Evolutionary conservation across 2,888 invertebrate species (phyloP).

Genomic region (Agrotis clavis): DNA sequence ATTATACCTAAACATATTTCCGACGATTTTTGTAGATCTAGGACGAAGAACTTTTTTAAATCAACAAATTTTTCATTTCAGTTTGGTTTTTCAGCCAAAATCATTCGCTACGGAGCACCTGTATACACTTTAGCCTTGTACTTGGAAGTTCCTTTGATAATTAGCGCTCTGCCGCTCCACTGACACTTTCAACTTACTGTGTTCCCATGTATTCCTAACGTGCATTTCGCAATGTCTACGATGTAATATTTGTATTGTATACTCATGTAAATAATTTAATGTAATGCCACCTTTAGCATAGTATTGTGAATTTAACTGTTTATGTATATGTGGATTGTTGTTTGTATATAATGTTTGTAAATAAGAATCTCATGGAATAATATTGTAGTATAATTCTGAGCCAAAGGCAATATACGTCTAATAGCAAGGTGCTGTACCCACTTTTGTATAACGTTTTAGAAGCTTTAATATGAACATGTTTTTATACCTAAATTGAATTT

Average conservation of each 20-base stretch:
- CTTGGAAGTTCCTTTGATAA: constrained; percentile 63
- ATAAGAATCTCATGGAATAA: constrained; percentile 80
- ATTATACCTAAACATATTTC: background rate
- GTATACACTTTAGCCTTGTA: constrained; percentile 23
- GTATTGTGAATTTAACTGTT: constrained; percentile 57
- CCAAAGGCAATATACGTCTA: constrained; percentile 88
- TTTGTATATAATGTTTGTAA: constrained; percentile 76
- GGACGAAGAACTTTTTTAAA: constrained; percentile 2
- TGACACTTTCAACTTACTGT: constrained; percentile 43
- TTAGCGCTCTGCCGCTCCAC: constrained; percentile 30
- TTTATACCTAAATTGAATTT: constrained; percentile 77
- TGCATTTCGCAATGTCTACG: constrained; percentile 72
- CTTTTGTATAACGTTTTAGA: constrained; percentile 79
- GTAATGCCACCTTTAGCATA: constrained; percentile 78
- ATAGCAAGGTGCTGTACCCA: constrained; percentile 86
- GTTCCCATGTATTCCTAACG: constrained; percentile 57
- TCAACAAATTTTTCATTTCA: background rate
- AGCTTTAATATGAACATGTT: constrained; percentile 80
- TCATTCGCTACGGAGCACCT: constrained; percentile 20
- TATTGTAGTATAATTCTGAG: constrained; percentile 77
- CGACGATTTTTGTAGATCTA: background rate
- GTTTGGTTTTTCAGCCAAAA: background rate
- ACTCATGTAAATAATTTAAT: constrained; percentile 75
- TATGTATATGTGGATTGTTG: constrained; percentile 65
- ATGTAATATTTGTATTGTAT: constrained; percentile 61